Base-by-base conservation (phyloP, 2,888 invertebrate genomes). In the Phalera bucephala region DNA sequence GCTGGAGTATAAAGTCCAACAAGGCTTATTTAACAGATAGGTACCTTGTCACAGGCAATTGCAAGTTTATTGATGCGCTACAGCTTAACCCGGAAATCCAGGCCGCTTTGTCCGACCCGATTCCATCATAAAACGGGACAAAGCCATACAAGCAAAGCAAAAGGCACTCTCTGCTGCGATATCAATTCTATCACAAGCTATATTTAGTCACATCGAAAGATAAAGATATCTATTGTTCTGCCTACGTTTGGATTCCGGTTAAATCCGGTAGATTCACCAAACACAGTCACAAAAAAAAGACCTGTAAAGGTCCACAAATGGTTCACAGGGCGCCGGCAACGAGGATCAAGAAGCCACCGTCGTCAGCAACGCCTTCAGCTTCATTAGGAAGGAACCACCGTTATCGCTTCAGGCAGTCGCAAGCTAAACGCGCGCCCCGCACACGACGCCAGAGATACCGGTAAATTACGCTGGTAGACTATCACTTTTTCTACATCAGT, bases 41-140 rank as follows among this genome's bases (percentile, higher is more conserved):
- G n/a, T n/a, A n/a, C n/a, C n/a, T n/a, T n/a, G n/a, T n/a, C n/a
- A 53, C 59, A 2, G 29, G 9, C 2, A 60, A 62, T 27, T 52
- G 54, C 13, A 36, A 20, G 9, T 10, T 39, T 0, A 52, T 63
- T 3, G 48, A 33, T 7, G 44, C 60, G 3, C 60, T 61, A 1
- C 13, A 13, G 7, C 14, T 59, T 0, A 62, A 64, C 28, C 31
- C 44, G 0, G 60, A 62, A 30, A 34, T 56, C 7, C 49, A 45
- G 21, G 51, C 46, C 0, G 52, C 54, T 0, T 12, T 58, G 1
- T 31, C 54, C 1, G 53, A 56, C n/a, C n/a, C n/a, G n/a, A n/a
- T n/a, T 1, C 13, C 0, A 23, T 49, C 0, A 8, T 40, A 0
- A 57, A 59, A 12, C 17, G 49, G 5, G 60, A 62, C 21, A 51